Evolutionary conservation across 2,113 vertebrate genomes (phyloP).

Genomic region (Microcebus ravelobensis): DNA sequence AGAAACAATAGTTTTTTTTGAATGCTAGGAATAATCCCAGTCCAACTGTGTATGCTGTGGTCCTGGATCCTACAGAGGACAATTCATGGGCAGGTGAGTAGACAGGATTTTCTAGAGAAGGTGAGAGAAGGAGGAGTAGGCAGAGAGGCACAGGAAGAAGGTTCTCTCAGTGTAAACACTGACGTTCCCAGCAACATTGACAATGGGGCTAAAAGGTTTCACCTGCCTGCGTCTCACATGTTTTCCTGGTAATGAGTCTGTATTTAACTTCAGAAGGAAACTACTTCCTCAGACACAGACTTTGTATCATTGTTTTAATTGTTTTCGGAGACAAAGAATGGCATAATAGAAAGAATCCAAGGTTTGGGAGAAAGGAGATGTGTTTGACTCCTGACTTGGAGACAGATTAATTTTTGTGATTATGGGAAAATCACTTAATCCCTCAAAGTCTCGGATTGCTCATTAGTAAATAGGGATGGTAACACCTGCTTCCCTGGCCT

Average conservation of each 20-base stretch:
- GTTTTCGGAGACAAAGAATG: not conserved
- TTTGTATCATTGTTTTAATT: not conserved
- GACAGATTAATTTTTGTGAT: not conserved
- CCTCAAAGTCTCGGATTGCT: not conserved
- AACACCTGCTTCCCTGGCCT: not conserved
- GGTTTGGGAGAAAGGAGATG: not conserved
- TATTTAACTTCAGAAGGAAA: not conserved
- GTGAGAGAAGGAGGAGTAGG: not conserved
- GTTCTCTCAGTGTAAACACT: not conserved
- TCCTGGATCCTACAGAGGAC: not conserved
- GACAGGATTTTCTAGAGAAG: not conserved
- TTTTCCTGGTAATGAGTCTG: not conserved
- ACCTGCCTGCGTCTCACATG: too few species aligned
- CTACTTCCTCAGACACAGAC: not conserved
- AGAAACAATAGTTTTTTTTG: too few species aligned
- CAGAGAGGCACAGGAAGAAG: not conserved
- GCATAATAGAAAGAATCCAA: not conserved
- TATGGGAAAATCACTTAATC: not conserved
- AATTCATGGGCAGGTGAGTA: too few species aligned
- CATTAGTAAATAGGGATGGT: not conserved
- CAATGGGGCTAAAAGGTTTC: not conserved
- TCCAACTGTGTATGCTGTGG: not conserved
- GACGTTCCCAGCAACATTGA: not conserved
- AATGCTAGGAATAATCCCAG: not conserved
- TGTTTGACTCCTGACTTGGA: not conserved